Evolutionary conservation across 1,140 invertebrate species (phyloP), one percentile per base, ranked within the genome.

Genomic region (Heliconius melpomene): DNA sequence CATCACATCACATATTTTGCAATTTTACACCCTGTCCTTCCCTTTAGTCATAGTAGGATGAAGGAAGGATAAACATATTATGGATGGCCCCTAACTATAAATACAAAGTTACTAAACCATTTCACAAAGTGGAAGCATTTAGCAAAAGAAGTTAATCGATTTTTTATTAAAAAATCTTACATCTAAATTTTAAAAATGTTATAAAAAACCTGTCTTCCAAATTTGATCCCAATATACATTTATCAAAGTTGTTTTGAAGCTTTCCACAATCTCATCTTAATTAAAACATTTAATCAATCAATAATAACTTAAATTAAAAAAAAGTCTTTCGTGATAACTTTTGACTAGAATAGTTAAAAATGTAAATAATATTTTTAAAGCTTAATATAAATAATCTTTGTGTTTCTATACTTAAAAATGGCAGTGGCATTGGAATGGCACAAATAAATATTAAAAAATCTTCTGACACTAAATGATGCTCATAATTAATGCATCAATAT

Each of bases 191-290:
- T 36, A 75, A 79, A 79, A 74, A 70, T 79, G 40, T 75, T 75
- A 38, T 70, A 79, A 71, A 76, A 79, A 79, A 71, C 78, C 73
- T 79, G 78, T 52, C 16, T 75, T 70, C 60, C 71, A 40, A 72
- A n/a, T 79, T 75, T 79, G 73, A 50, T 80, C 74, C 79, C 79
- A 60, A 78, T 76, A 72, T 72, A 52, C 46, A 36, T 5, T 20
- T 32, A 60, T 72, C 60, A 46, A 52, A 5, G 36, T 32, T 13
- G 20, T 52, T 77, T 38, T 29, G 29, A 52, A 38, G 6, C 7
- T 36, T 29, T 36, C 46, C 36, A 57, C n/a, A 40, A 36, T 78
- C 77, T 26, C 36, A 74, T 32, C 77, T 60, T 74, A 78, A 29
- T 11, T 11, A 78, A 74, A 36, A 60, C 26, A 29, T 29, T 29